Base-by-base conservation (phyloP, 2,888 invertebrate species). In the Noctuana brunneofusca region DNA sequence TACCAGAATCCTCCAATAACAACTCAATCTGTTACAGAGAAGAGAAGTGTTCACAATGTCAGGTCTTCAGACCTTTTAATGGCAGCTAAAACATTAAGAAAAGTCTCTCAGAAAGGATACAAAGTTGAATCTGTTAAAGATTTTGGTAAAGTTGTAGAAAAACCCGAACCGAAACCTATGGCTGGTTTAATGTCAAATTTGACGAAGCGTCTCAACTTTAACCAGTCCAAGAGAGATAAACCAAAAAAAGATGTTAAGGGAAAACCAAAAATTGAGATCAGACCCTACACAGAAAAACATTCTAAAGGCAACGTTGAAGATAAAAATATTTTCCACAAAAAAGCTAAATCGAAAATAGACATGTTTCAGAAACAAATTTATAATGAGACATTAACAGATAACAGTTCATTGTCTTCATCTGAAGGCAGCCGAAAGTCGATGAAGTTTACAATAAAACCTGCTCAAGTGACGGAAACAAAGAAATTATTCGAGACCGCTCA, bases 301-400 rank as follows among this genome's bases (percentile, higher is more conserved):
- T 79, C 77, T 0, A 79, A 67, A 70, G 81, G 82, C n/a, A 79
- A 80, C 69, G 79, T 78, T 0, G 87, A 86, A 72, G 89, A 88
- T 18, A 86, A 89, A 75, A 83, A 81, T 0, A 75, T 92, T 6
- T 91, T 88, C 64, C 84, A 87, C 63, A 86, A 80, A 49, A 89
- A 89, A 74, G 92, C 92, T 0, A 91, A 87, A 72, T 79, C 82
- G 0, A 89, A 88, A 71, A 92, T 92, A 4, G 91, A 92, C 66
- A 83, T 91, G 83, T 92, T 92, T 62, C 92, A 92, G 80, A 90
- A 87, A 68, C 87, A 89, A 63, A 88, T 92, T 65, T 78, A 75
- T 64, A 86, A 86, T 69, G 86, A 91, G 68, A 78, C 88, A 0
- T 89, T 89, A 66, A 86, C 89, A 0, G 87, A 91, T 57, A 78